phyloP scores from a whole-genome alignment of 2,113 vertebrate species.

The Corapipo altera region DNA sequence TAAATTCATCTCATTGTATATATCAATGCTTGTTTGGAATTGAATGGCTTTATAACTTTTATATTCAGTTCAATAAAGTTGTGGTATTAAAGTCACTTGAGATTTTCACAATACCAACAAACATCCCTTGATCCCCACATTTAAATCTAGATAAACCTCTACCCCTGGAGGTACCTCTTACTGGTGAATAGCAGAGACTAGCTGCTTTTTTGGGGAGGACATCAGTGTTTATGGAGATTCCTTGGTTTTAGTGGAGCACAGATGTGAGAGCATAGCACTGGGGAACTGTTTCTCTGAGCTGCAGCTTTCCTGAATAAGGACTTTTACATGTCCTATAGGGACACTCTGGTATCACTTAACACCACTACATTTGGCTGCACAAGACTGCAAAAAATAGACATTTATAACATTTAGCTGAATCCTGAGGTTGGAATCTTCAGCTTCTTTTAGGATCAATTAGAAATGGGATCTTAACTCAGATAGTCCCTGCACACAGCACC shows the following conservation, averaged over 20 bases:
- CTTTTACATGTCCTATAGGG: background rate
- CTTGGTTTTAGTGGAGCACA: background rate
- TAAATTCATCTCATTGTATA: background rate
- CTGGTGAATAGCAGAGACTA: background rate
- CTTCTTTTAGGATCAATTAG: background rate
- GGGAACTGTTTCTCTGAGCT: background rate
- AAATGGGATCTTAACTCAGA: constrained; percentile 9
- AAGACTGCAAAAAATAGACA: background rate
- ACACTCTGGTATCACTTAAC: background rate
- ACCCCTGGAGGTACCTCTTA: background rate
- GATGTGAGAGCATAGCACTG: background rate
- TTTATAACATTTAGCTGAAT: background rate
- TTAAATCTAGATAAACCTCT: background rate
- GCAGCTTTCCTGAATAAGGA: background rate
- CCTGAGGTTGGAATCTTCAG: background rate
- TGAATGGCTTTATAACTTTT: background rate
- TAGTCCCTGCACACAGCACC: background rate
- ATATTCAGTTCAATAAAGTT: background rate
- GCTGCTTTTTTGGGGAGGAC: background rate
- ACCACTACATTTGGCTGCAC: background rate
- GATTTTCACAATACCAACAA: background rate
- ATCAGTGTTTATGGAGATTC: background rate
- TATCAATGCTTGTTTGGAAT: background rate
- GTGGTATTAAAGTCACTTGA: background rate
- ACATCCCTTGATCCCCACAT: accelerated